Percentiles rank a stretch among this genome's conserved stretches.
phyloP scores from a whole-genome alignment of 2,888 invertebrate species.

The Aphrophora alni region DNA sequence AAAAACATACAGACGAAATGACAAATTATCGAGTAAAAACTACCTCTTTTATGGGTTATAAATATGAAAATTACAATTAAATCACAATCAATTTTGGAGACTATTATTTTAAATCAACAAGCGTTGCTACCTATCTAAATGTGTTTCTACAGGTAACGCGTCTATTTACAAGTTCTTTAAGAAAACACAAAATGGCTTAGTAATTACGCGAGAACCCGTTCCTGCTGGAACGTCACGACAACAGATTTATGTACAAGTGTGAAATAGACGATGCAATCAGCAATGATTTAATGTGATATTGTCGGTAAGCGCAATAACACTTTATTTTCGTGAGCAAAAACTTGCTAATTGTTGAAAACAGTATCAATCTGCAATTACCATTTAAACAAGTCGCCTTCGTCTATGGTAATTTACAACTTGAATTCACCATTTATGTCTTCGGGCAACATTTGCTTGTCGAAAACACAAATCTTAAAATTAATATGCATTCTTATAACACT shows the following conservation, averaged over 20 bases:
- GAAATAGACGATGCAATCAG: slow-evolving; percentile 6
- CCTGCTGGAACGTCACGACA: background rate
- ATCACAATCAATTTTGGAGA: too few species aligned
- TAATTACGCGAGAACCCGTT: background rate
- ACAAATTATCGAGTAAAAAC: too few species aligned
- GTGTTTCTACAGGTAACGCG: too few species aligned
- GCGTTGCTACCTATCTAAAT: too few species aligned
- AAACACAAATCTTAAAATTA: background rate
- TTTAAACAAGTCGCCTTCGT: background rate
- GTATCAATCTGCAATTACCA: background rate
- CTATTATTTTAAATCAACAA: too few species aligned
- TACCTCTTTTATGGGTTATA: too few species aligned
- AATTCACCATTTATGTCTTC: background rate
- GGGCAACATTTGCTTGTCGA: background rate
- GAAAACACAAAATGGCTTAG: background rate
- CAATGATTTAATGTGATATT: background rate
- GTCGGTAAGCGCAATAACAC: background rate
- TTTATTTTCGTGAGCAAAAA: background rate
- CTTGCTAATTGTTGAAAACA: background rate
- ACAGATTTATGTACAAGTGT: background rate
- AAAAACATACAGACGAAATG: too few species aligned
- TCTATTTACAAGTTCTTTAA: background rate
- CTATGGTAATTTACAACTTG: background rate
- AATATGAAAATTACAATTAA: too few species aligned
- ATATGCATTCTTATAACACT: background rate